These are phyloP conservation scores for Listronotus bonariensis DNA, from an alignment of 1,140 invertebrate genomes.

Conservation along the genomic window DNA sequence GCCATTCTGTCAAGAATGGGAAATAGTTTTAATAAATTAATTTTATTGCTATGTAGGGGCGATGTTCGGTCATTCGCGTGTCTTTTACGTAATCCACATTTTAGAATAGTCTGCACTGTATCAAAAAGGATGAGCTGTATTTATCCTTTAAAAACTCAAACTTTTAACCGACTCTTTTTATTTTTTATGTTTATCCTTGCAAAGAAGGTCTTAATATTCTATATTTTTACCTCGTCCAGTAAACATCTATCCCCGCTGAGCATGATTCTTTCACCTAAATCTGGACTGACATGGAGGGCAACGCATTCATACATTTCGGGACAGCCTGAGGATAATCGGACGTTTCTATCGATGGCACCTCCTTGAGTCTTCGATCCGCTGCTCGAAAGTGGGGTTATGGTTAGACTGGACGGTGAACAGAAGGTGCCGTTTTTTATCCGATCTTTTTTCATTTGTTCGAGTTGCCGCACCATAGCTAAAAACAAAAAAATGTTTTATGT, in stretches of 20 bases:
- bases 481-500: constrained; percentile 22
- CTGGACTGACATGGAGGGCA: constrained; percentile 85
- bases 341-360: constrained; percentile 24
- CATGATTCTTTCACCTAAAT: constrained; percentile 86
- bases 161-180: too few relatives aligned
- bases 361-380: constrained; percentile 39
- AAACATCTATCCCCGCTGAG: constrained; percentile 78
- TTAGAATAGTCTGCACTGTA: too few relatives aligned
- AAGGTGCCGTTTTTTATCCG: constrained; percentile 64
- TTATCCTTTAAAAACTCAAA: too few relatives aligned
- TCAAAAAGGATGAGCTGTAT: too few relatives aligned
- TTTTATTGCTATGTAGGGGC: too few relatives aligned
- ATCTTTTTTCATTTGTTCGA: constrained; percentile 78
- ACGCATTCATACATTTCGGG: constrained; percentile 76
- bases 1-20: too few relatives aligned
- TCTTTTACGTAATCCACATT: too few relatives aligned
- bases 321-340: constrained; percentile 27
- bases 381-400: constrained; percentile 39
- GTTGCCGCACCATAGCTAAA: constrained; percentile 74
- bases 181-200: too few relatives aligned
- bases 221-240: constrained; percentile 66
- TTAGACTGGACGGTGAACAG: constrained; percentile 53
- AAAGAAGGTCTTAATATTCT: constrained; percentile 3
- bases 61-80: too few relatives aligned
- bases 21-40: too few relatives aligned